These are phyloP conservation scores for Seriola dumerili DNA, from an alignment of 2,113 vertebrate species.

Conservation along the genomic window DNA sequence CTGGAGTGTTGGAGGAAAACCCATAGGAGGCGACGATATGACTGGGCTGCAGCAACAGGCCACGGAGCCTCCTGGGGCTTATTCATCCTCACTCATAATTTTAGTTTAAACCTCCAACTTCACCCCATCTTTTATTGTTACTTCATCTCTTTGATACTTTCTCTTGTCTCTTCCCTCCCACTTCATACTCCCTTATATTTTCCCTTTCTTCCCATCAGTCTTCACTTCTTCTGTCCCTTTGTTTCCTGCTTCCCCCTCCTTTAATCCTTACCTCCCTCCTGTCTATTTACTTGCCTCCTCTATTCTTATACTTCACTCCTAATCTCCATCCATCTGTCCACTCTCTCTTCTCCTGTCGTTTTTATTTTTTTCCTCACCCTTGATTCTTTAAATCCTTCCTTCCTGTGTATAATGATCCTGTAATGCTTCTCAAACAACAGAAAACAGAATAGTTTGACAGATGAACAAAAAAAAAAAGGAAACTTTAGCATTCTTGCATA, in stretches of 20 bases:
- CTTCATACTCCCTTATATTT: background rate
- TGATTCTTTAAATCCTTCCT: background rate
- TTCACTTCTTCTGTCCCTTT: background rate
- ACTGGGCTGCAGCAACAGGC: slow-evolving; percentile 55
- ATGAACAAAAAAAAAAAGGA: background rate
- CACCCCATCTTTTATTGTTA: background rate
- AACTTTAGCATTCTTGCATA: background rate
- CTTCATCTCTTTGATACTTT: background rate
- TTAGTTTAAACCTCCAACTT: slow-evolving; percentile 23
- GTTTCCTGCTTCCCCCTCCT: background rate
- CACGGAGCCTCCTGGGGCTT: slow-evolving; percentile 10
- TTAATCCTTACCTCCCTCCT: background rate
- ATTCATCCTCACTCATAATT: slow-evolving; percentile 42
- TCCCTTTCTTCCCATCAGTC: background rate
- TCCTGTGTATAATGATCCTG: background rate
- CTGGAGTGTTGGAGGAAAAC: slow-evolving; percentile 80
- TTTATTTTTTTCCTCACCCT: background rate
- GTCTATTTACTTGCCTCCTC: background rate
- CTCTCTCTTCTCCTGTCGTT: background rate
- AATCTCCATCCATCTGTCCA: background rate
- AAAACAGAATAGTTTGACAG: background rate
- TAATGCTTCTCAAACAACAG: background rate
- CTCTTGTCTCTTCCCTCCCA: background rate
- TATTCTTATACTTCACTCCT: background rate
- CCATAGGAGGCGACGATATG: slow-evolving; percentile 59